Conservation (phyloP, 1,140 invertebrate species). For the Papilio aristodemus region DNA sequence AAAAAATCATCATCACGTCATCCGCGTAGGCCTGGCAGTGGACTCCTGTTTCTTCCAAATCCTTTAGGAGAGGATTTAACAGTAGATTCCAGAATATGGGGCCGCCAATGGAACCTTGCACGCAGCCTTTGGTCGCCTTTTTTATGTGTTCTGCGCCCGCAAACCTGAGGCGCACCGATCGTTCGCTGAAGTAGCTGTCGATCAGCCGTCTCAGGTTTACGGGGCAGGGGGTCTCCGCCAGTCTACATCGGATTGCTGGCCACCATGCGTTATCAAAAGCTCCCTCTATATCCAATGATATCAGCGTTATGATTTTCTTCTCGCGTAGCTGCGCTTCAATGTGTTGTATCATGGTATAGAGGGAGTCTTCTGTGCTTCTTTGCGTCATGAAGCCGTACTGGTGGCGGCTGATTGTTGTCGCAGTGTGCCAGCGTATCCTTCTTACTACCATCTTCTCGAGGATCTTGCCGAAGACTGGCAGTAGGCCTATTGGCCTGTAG, state of each 20-base stretch:
- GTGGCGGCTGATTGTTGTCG: background rate
- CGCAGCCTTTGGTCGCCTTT: background rate
- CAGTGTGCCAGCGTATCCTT: slow-evolving; percentile 7
- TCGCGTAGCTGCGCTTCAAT: background rate
- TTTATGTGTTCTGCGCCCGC: background rate
- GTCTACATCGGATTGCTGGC: background rate
- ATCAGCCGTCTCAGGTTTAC: background rate
- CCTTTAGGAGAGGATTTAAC: no score
- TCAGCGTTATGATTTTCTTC: background rate
- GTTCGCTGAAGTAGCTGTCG: slow-evolving; percentile 2
- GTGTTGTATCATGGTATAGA: slow-evolving; percentile 16
- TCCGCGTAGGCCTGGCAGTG: no score
- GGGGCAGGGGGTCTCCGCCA: background rate
- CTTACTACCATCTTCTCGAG: background rate
- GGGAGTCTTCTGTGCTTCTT: background rate
- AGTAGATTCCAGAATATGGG: background rate
- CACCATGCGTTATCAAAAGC: slow-evolving; percentile 2
- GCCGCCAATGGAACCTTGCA: background rate
- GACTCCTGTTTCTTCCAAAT: no score
- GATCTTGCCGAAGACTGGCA: background rate
- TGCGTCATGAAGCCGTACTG: slow-evolving; percentile 10
- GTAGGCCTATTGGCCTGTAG: background rate
- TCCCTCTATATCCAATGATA: slow-evolving; percentile 4
- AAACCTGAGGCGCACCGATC: background rate
- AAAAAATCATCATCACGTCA: no score